Base-by-base conservation (phyloP, 2,797 vertebrate genomes). In the Novumbra hubbsi region DNA sequence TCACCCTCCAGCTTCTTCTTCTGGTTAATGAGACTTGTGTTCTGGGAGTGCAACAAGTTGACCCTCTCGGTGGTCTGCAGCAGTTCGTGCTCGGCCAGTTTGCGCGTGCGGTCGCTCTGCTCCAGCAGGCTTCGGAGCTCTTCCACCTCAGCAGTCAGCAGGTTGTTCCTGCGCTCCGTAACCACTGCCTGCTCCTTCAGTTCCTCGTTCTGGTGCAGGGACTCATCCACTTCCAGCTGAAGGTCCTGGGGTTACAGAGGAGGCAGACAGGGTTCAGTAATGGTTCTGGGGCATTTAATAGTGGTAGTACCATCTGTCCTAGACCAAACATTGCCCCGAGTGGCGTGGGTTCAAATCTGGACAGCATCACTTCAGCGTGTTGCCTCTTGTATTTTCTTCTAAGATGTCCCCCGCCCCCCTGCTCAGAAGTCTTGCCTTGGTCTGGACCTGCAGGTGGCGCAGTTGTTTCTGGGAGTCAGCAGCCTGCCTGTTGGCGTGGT, bases 1-100 rank as follows among this genome's bases (percentile, higher is more conserved):
- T 98, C 97, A 0, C 84, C 87, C 84, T 98, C 96, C 80, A 98
- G 89, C 84, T 97, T 98, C 92, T 98, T 98, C 86, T 98, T 98
- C 64, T 97, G 95, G 88, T 95, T 97, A 85, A 98, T 94, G 75
- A 98, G 87, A 1, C 93, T 93, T 0, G 93, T 95, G 88, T 98
- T 98, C 97, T 98, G 86, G 67, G 49, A 16, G 67, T 48, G 41
- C 12, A 49, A 11, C 41, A 27, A 21, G 24, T 60, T 4, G 9
- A 49, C 41, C 45, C 38, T 50, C 83, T 98, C 96, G 0, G 92
- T 95, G 82, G 92, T 89, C 81, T 98, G 96, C 5, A 96, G 86
- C 81, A 98, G 90, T 85, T 98, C 96, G 52, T 96, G 96, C 78
- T 98, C 96, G 0, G 95, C 96, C 80, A 97, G 90, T 81, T 96